Evolutionary conservation across 2,797 vertebrate species (phyloP), one percentile per base, ranked within the genome.

Genomic region (Sylvilagus floridanus): DNA sequence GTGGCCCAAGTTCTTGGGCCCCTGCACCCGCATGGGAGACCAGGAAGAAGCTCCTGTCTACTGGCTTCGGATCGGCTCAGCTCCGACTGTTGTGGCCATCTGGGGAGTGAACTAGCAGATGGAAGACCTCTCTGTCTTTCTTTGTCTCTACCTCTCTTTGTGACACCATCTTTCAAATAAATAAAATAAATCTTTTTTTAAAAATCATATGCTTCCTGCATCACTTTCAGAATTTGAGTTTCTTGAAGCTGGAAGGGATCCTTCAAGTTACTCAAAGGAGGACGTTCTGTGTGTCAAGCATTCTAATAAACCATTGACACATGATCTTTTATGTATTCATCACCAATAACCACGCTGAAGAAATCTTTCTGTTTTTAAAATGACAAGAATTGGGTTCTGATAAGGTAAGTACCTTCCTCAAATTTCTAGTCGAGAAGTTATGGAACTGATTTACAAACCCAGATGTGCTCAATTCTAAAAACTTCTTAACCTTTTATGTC

Each of bases 281-380:
- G 71, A 8, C 2, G 65, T 90, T 78, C 65, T 82, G 2, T 37
- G 26, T 77, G 22, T 81, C 8, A 50, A 81, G 30, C 2, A n/a
- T 87, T 79, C 87, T 52, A n/a, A 69, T 10, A 91, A 7, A 30
- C 42, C 24, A 21, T 19, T 65, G 57, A 63, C 4, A 76, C 16
- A 28, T 2, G 77, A 84, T 50, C 17, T 87, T 9, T 72, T 84
- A 37, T 50, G 75, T 93, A 73, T 66, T 90, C 5, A 66, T 30
- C 62, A 72, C 3, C 47, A 79, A 89, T 26, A 68, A 88, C 26
- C 26, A 68, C 11, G 19, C 6, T 47, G 50, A 94, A 14, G 52
- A 78, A 88, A 81, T 91, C 12, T 32, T 69, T 83, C 47, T 92
- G 5, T 57, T 89, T 93, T 82, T 94, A 52, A 92, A 87, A 86